Conservation (phyloP, 2,113 vertebrate genomes). For the Otolemur garnettii region DNA sequence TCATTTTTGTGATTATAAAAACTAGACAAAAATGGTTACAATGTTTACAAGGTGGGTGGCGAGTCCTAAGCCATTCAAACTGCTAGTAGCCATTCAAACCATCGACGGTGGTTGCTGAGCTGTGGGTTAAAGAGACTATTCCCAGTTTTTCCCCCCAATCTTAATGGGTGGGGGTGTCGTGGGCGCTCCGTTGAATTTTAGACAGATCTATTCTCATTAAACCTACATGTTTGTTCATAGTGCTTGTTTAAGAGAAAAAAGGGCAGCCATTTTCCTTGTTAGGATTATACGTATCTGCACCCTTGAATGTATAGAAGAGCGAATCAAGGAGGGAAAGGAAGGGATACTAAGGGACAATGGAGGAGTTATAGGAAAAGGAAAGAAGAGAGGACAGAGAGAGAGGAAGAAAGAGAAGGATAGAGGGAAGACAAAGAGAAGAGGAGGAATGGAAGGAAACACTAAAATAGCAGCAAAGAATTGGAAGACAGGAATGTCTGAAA, state of each 20-base stretch:
- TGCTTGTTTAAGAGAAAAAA: neutral
- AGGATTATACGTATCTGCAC: neutral
- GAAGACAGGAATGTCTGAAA: neutral
- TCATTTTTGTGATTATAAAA: slow-evolving; percentile 41
- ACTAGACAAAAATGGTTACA: neutral
- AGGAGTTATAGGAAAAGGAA: neutral
- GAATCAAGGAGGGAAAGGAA: neutral
- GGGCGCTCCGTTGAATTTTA: neutral
- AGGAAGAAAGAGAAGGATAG: neutral
- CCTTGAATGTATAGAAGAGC: no score
- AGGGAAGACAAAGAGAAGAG: neutral
- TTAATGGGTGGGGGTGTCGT: neutral
- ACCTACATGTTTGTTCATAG: neutral
- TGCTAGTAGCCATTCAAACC: neutral
- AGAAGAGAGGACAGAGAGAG: no score
- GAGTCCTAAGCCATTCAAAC: no score
- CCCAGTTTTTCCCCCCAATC: neutral
- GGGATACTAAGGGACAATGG: neutral
- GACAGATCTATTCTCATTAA: slow-evolving; percentile 31
- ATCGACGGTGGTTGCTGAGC: fast-evolving
- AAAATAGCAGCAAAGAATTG: neutral
- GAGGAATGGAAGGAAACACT: neutral
- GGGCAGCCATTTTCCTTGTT: neutral
- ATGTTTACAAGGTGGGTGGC: neutral
- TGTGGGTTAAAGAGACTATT: neutral